Evolutionary conservation across 2,888 invertebrate genomes (phyloP), one percentile per base, ranked within the genome.

Genomic region (Eristalis intricaria): DNA sequence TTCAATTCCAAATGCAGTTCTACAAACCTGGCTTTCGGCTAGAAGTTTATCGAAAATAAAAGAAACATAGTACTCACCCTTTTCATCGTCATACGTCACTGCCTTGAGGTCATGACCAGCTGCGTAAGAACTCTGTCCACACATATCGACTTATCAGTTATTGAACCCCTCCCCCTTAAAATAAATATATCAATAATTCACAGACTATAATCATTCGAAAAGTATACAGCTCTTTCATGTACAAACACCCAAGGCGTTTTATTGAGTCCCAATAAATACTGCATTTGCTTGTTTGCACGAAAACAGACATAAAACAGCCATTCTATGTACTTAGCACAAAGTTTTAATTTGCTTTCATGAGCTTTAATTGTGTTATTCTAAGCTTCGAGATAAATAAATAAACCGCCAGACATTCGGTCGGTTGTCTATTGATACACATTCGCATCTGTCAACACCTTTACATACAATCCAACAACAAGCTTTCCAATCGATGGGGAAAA

Each of bases 301-400:
- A 66, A 84, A 66, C 50, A 38, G 32, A 60, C 81, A 82, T 85
- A 76, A 82, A 85, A 77, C 77, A 61, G 8, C 68, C 26, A 26
- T 26, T 26, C 1, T 32, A 32, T 32, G 32, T 64, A 69, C 60
- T 81, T 23, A 58, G 23, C 35, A 29, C 64, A n/a, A 38, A 63
- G 63, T 70, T 61, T 60, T 66, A 38, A 63, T 63, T 32, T 32
- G 63, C n/a, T 63, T 63, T 63, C 29, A 63, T 63, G 63, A 63
- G 15, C 32, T 50, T 50, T 50, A 50, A 50, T 50, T 50, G 19
- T 50, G 50, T 50, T 50, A 19, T 50, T 50, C 50, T 50, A 50
- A 50, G 65, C 70, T 70, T 32, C n/a, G 5, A 32, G 1, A 32
- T 61, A 63, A 74, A 56, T n/a, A 80, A 66, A 76, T 35, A 82